Conservation (phyloP, 2,888 invertebrate genomes). For the Creontiades dilutus region DNA sequence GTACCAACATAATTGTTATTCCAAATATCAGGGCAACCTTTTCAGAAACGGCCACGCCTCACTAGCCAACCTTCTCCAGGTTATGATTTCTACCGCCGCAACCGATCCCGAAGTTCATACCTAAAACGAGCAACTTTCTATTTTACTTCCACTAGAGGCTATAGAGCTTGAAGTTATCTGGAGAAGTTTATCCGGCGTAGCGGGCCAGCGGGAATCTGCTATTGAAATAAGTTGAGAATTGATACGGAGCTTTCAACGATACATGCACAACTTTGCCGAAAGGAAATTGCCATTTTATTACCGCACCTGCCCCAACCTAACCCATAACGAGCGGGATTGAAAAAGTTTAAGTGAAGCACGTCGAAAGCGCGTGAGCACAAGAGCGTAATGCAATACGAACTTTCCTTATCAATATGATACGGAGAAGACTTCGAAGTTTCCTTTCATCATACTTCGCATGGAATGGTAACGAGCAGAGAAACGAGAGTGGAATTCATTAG, state of each 20-base stretch:
- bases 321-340: background rate
- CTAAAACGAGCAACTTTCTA: constrained; percentile 38
- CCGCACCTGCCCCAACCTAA: background rate
- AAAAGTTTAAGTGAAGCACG: background rate
- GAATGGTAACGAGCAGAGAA: background rate
- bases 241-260: constrained; percentile 4
- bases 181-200: background rate
- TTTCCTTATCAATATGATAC: constrained; percentile 29
- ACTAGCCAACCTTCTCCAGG: background rate
- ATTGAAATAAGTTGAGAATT: constrained; percentile 20
- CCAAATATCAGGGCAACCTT: background rate
- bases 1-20: too few species aligned
- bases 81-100: background rate
- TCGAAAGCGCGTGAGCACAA: background rate
- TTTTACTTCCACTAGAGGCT: constrained; percentile 7
- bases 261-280: constrained; percentile 5
- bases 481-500: constrained; percentile 27
- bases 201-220: background rate
- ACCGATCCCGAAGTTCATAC: background rate
- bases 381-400: background rate
- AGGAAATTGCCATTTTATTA: background rate
- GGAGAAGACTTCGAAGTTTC: background rate
- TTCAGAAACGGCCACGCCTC: background rate
- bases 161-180: background rate
- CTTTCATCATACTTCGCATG: constrained; percentile 6